Base-by-base conservation (phyloP, 1,140 invertebrate species). In the Scylla paramamosain region DNA sequence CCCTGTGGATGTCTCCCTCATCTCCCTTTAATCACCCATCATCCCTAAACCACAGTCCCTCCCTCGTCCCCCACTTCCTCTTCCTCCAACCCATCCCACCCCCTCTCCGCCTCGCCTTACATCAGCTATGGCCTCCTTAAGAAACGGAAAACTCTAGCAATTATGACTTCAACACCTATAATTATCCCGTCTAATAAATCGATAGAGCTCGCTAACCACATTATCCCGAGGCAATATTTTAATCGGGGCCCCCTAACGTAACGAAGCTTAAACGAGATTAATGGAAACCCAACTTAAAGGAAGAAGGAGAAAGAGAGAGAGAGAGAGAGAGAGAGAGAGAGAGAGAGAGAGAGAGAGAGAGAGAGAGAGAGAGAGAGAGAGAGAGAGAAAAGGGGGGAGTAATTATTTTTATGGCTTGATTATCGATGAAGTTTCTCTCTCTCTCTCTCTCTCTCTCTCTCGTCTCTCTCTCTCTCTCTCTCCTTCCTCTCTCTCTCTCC, bases 401-500 rank as follows among this genome's bases (percentile, higher is more conserved):
- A 87, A 32, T 12, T 32, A 32, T 39, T 87, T 39, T 87, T 39
- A 20, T 87, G 28, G 14, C 29, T 32, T 25, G 31, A 28, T 87
- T 46, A 87, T 25, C 31, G 31, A 87, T 87, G 86, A 16, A 82
- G 28, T 82, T 39, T 77, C 52, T 59, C 52, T 59, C 52, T 59
- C 52, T 86, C 83, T 86, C 83, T 86, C 83, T n/a, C 12, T 86
- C 83, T 86, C 83, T 86, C 83, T 86, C 52, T 59, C 52, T 59
- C 52, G n/a, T 88, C 29, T 31, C 31, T 88, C 86, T 88, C 31
- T 88, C 86, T 88, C 86, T 88, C 86, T 88, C 86, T 88, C 86
- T 88, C 86, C 83, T 86, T 25, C 28, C 83, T 86, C 83, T 86
- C 83, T 86, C 83, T 86, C 83, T 86, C 83, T 16, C 52, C 52